Evolutionary conservation across 1,140 invertebrate genomes (phyloP), one percentile per base, ranked within the genome.

Genomic region (Maconellicoccus hirsutus): DNA sequence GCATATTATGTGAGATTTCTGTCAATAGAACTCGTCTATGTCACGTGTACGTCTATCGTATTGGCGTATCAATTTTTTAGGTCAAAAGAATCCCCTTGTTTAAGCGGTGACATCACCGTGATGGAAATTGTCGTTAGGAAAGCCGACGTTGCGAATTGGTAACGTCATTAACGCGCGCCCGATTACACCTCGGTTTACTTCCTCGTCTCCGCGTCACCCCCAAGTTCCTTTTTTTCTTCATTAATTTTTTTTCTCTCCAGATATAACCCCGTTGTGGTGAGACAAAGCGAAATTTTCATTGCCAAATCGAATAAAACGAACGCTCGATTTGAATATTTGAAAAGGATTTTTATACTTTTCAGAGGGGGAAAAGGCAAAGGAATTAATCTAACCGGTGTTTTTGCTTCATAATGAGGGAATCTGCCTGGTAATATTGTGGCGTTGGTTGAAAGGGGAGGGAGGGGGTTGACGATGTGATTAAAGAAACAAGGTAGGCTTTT

Each of bases 101-200:
- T 3, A 33, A 33, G 29, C 3, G 42, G 42, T 52, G 42, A 52
- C 42, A 52, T 52, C 42, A 52, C n/a, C 42, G 42, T 52, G 42
- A 52, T 52, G 42, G 16, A 52, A 52, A 52, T 52, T 16, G 3
- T 52, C 42, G 42, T 52, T 38, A 38, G 14, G 3, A 4, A 52
- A 52, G 42, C 42, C 42, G n/a, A 52, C 42, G 42, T 16, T 8
- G 42, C 42, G 42, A 52, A 52, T 52, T 52, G 42, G 12, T 52
- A 52, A 52, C 42, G 16, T 52, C 42, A 52, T 52, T 52, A 52
- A 52, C 42, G 42, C 42, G 42, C 42, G 42, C n/a, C n/a, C 42
- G 42, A 19, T 33, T 33, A 33, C 29, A 33, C 29, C 12, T 33
- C n/a, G n/a, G n/a, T 33, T 6, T 33, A 33, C 29, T 33, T 33